Conservation (phyloP, 2,888 invertebrate species). For the Sminthurinus aureus region DNA sequence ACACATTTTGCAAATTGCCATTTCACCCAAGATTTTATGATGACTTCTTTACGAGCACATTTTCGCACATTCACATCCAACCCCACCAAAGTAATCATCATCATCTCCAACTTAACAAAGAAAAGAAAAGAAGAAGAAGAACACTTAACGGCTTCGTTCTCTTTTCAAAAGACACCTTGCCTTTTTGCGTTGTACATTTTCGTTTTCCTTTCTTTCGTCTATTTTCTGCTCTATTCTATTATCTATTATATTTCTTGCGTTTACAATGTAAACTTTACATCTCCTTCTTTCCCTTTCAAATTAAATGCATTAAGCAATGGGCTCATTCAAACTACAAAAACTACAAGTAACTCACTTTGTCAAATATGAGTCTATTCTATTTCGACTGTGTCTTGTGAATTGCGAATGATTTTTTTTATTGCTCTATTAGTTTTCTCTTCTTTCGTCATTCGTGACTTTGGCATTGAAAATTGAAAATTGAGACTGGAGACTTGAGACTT, state of each 20-base stretch:
- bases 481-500: too few relatives aligned
- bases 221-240: background rate
- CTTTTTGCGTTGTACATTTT: background rate
- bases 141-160: background rate
- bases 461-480: background rate
- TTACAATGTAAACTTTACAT: background rate
- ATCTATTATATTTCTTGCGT: background rate
- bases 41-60: constrained; percentile 7
- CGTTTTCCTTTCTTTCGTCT: background rate
- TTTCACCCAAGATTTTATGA: background rate
- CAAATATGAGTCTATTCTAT: background rate
- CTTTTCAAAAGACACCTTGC: too few relatives aligned
- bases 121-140: background rate
- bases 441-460: background rate
- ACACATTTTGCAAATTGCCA: background rate
- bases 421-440: constrained; percentile 8
- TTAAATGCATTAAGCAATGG: too few relatives aligned
- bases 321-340: too few relatives aligned
- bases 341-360: background rate
- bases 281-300: background rate
- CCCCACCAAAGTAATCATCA: constrained; percentile 18
- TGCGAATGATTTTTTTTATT: background rate
- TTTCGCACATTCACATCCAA: constrained; percentile 26
- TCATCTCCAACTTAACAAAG: background rate
- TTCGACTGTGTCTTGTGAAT: background rate